These are phyloP conservation scores for Drosophila merina DNA, from an alignment of 2,888 invertebrate genomes.

Conservation along the genomic window DNA sequence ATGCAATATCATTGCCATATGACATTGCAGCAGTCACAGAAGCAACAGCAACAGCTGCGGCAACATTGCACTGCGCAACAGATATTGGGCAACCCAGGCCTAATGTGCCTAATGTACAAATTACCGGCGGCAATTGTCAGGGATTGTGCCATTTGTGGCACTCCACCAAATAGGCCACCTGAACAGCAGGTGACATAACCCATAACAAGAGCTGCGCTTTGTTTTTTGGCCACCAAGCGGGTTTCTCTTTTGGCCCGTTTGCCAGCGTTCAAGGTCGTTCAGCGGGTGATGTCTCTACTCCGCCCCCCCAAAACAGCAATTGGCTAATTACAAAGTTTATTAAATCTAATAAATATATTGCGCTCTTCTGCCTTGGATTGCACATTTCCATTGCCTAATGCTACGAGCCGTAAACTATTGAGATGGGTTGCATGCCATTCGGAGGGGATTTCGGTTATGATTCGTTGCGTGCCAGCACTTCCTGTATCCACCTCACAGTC, in stretches of 20 bases:
- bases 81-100: slow-evolving; percentile 37
- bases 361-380: slow-evolving; percentile 51
- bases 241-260: slow-evolving; percentile 21
- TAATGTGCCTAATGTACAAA: slow-evolving; percentile 77
- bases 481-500: slow-evolving; percentile 89
- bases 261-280: slow-evolving; percentile 55
- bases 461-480: slow-evolving; percentile 84
- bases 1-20: slow-evolving; percentile 35
- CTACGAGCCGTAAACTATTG: slow-evolving; percentile 67
- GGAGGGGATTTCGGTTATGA: slow-evolving; percentile 45
- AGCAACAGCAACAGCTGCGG: background rate
- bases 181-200: slow-evolving; percentile 54
- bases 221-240: slow-evolving; percentile 8
- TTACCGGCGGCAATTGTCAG: slow-evolving; percentile 52
- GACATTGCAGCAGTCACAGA: slow-evolving; percentile 4
- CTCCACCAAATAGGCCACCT: slow-evolving; percentile 61
- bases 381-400: slow-evolving; percentile 70
- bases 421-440: slow-evolving; percentile 55
- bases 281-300: background rate
- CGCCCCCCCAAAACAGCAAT: slow-evolving; percentile 24
- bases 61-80: slow-evolving; percentile 50
- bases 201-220: slow-evolving; percentile 23
- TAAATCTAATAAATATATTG: slow-evolving; percentile 68
- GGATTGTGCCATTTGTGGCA: slow-evolving; percentile 74
- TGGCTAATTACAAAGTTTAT: slow-evolving; percentile 64